Evolutionary conservation across 1,140 invertebrate species (phyloP).

Genomic region (Ostrea edulis): DNA sequence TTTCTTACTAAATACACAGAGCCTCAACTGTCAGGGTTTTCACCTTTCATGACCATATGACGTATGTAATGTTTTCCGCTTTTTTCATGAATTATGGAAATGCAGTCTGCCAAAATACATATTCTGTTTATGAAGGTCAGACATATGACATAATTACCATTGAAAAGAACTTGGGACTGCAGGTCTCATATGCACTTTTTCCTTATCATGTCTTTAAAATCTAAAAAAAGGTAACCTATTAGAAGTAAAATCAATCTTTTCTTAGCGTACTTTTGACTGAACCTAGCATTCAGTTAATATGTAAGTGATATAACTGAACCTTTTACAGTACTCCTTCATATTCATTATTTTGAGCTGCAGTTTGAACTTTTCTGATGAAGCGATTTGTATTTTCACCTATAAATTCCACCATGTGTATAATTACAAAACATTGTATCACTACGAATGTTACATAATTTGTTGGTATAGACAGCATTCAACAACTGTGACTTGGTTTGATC

Average conservation of each 20-base stretch:
- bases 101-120: constrained; percentile 31
- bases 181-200: background rate
- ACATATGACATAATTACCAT: constrained; percentile 1
- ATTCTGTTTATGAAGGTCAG: constrained; percentile 21
- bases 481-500: too few relatives aligned
- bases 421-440: too few relatives aligned
- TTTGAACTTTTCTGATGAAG: background rate
- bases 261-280: background rate
- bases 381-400: too few relatives aligned
- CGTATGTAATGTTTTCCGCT: constrained; percentile 31
- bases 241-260: background rate
- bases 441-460: too few relatives aligned
- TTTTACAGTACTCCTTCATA: background rate
- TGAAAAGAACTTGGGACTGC: background rate
- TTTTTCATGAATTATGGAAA: constrained; percentile 25
- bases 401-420: too few relatives aligned
- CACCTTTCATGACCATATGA: constrained; percentile 5
- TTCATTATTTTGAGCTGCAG: background rate
- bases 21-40: constrained; percentile 15
- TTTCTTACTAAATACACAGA: background rate
- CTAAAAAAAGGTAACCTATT: background rate
- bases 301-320: background rate
- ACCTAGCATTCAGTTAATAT: background rate
- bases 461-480: too few relatives aligned
- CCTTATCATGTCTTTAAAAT: background rate